Conservation (phyloP, 2,888 invertebrate genomes). For the Elegia similella region DNA sequence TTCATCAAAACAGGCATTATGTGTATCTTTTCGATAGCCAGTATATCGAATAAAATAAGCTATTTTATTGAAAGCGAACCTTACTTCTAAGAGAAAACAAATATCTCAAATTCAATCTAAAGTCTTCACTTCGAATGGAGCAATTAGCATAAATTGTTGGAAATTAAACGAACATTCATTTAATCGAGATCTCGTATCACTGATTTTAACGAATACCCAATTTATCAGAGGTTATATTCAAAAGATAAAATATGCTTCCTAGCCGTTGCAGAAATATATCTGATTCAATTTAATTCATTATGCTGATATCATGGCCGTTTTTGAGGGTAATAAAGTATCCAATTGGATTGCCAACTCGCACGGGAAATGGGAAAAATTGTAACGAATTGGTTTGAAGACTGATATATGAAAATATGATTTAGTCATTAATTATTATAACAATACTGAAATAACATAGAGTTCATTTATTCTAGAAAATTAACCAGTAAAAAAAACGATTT, state of each 20-base stretch:
- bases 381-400: background rate
- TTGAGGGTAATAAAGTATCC: constrained; percentile 1
- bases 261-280: background rate
- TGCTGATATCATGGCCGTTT: constrained; percentile 5
- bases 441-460: too few species aligned
- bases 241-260: constrained; percentile 1
- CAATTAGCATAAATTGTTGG: background rate
- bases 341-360: background rate
- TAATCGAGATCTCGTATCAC: background rate
- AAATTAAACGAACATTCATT: background rate
- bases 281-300: constrained; percentile 9
- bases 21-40: too few species aligned
- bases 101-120: background rate
- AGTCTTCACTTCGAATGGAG: background rate
- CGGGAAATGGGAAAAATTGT: background rate
- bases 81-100: too few species aligned
- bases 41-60: too few species aligned
- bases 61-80: too few species aligned
- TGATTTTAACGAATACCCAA: background rate
- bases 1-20: too few species aligned
- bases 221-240: background rate
- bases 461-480: too few species aligned
- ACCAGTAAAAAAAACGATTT: too few species aligned
- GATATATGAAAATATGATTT: background rate
- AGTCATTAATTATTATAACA: too few species aligned